Base-by-base conservation (phyloP, 2,113 vertebrate species). In the Oncorhynchus kisutch region DNA sequence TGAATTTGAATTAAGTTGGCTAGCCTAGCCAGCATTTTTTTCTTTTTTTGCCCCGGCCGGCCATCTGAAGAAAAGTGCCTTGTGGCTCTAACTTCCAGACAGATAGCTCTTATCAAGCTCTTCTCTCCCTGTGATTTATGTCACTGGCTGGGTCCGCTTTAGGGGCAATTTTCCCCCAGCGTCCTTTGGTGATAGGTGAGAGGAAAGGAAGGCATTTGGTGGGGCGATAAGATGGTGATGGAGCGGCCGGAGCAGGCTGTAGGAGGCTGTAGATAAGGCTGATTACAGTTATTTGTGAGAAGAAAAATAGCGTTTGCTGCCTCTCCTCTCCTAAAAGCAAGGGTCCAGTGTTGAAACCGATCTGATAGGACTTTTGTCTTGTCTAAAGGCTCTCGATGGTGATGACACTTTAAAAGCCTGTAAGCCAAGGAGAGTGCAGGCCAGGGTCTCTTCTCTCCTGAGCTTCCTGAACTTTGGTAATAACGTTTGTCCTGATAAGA, bases 111-210 rank as follows among this genome's bases (percentile, higher is more conserved):
- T 89, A 88, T 92, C 84, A 81, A 75, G n/a, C 75, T 76, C 77
- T 29, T 78, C 78, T 69, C 76, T 87, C 76, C 66, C 1, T 12
- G 49, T 91, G 89, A 91, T 90, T 89, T 88, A 89, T 91, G 87
- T 84, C 81, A 80, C 74, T 22, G 67, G 69, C 77, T 72, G 59
- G 29, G 78, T 77, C 31, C 57, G 70, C 75, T 87, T 80, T 71
- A 82, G 79, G 81, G 80, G 82, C 82, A 85, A 80, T 89, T 88
- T 89, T 88, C 75, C 82, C 68, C 49, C 75, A 60, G 79, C 75
- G 70, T 86, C 74, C 75, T 82, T 70, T 69, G 65, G 16, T 83
- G 86, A 85, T 75, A 76, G 78, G 5, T 49, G 20, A 62, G n/a
- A 62, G 13, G 54, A 81, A 78, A 74, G 34, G 66, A 78, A 76